These are phyloP conservation scores for Acanthochromis polyacanthus DNA, from an alignment of 2,113 vertebrate genomes.

Conservation along the genomic window DNA sequence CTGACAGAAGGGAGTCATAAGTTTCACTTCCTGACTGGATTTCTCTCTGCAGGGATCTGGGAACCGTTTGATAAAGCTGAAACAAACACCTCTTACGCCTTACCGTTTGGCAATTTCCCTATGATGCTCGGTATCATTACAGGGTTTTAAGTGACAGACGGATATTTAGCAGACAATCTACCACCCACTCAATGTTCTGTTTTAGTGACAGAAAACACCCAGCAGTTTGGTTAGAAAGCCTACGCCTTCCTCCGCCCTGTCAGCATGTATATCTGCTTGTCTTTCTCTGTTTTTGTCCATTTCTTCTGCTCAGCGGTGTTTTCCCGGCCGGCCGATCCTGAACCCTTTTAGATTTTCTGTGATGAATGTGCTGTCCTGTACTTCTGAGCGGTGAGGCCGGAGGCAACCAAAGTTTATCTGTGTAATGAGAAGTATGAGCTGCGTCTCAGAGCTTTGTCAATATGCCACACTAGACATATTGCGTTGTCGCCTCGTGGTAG, in stretches of 20 bases:
- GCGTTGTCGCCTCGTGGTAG: not conserved
- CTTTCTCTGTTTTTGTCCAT: not conserved
- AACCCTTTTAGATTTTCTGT: slow-evolving; percentile 30
- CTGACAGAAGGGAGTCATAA: slow-evolving; percentile 4
- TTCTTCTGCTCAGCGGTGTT: slow-evolving; percentile 4
- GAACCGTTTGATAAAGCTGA: not conserved
- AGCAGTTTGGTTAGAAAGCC: slow-evolving; percentile 15
- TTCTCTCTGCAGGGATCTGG: not conserved
- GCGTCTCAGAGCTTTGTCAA: slow-evolving; percentile 31
- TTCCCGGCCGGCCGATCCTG: not conserved
- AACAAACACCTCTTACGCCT: not conserved
- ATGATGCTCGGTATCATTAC: not conserved
- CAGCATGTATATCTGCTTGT: slow-evolving; percentile 10
- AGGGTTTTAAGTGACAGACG: not conserved
- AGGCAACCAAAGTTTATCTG: slow-evolving; percentile 43
- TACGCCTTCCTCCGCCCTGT: not conserved
- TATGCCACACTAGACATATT: slow-evolving; percentile 25
- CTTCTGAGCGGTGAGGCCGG: slow-evolving; percentile 30
- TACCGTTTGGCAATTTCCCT: not conserved
- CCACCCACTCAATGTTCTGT: slow-evolving; percentile 10
- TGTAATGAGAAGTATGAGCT: slow-evolving; percentile 46
- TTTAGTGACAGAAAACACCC: slow-evolving; percentile 17
- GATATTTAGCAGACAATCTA: slow-evolving; percentile 21
- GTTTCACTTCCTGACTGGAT: not conserved
- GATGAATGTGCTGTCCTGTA: slow-evolving; percentile 61